phyloP scores from a whole-genome alignment of 2,113 vertebrate genomes.

The Pandion haliaetus region DNA sequence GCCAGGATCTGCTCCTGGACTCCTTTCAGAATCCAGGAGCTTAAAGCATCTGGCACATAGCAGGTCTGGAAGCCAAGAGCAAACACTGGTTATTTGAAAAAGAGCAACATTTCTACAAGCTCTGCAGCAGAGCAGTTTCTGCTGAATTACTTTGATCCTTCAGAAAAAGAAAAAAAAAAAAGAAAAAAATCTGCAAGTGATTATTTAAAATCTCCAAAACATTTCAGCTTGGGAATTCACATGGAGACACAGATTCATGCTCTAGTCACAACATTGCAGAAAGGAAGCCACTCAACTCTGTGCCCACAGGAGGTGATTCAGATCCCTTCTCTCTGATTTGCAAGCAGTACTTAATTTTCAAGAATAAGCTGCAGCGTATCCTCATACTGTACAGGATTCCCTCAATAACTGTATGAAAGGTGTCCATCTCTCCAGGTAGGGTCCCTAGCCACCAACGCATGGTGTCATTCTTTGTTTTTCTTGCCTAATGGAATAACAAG shows the following conservation, averaged over 20 bases:
- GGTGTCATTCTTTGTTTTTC: neutral
- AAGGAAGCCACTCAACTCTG: neutral
- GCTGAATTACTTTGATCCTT: neutral
- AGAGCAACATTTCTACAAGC: fast-evolving
- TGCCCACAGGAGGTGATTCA: neutral
- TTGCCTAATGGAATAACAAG: neutral
- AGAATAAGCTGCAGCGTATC: neutral
- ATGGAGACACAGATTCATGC: neutral
- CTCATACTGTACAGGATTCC: neutral
- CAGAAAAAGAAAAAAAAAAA: neutral
- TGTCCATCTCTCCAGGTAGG: neutral
- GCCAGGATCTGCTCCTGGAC: neutral
- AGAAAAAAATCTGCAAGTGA: neutral
- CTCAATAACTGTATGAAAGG: neutral
- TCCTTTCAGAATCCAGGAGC: neutral
- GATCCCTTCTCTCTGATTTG: neutral
- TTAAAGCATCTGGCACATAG: neutral
- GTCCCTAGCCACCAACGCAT: neutral
- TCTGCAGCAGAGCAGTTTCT: neutral
- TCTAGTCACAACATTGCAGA: neutral
- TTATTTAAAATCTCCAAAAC: neutral
- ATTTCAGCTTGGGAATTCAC: neutral
- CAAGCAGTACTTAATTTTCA: neutral
- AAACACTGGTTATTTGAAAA: neutral
- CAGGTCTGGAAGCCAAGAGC: neutral